phyloP scores from a whole-genome alignment of 2,888 invertebrate species.

The Plutella xylostella region DNA sequence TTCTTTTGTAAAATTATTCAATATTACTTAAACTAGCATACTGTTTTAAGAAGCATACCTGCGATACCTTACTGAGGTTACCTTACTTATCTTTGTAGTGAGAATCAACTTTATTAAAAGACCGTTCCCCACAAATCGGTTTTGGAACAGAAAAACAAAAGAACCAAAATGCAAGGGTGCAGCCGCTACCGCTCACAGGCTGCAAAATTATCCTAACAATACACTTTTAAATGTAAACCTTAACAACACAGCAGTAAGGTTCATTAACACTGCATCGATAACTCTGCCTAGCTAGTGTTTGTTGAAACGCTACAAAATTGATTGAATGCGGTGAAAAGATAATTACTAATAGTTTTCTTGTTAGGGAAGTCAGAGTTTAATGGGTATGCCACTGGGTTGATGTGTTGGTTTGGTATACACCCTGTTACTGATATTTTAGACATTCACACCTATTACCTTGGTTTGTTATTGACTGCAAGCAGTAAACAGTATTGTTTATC shows the following conservation, averaged over 20 bases:
- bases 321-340: slow-evolving; percentile 55
- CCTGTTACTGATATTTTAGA: background rate
- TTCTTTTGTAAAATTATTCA: background rate
- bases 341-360: slow-evolving; percentile 64
- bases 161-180: background rate
- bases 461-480: background rate
- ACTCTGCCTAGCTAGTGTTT: slow-evolving; percentile 24
- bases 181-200: background rate
- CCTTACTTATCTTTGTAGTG: background rate
- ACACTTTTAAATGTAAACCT: background rate
- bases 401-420: background rate
- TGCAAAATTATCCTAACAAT: background rate
- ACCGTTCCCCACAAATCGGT: background rate
- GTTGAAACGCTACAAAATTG: slow-evolving; percentile 46
- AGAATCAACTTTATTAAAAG: background rate
- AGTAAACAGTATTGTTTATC: background rate
- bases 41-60: background rate
- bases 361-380: slow-evolving; percentile 26
- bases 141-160: background rate
- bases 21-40: background rate
- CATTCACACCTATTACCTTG: too few relatives aligned
- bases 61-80: too few relatives aligned
- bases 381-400: background rate
- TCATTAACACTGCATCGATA: background rate
- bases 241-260: background rate